Evolutionary conservation across 1,140 invertebrate species (phyloP), one percentile per base, ranked within the genome.

Genomic region (Drosophila ambigua): DNA sequence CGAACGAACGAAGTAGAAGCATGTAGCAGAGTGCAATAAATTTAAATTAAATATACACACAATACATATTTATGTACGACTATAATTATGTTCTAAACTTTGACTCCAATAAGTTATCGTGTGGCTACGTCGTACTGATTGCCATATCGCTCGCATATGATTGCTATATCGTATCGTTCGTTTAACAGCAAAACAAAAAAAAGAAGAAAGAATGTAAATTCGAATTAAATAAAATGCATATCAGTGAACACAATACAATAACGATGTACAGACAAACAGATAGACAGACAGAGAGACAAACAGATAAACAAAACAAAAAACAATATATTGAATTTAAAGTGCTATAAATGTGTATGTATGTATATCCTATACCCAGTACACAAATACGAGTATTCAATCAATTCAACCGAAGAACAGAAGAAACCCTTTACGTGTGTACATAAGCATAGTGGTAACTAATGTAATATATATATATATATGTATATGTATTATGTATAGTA

Each of bases 211-310:
- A 55, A 39, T 28, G 35, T 13, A 50, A 73, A 72, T 72, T 73
- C 35, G 11, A 73, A 73, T 75, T 83, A 76, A 83, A 83, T 83
- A 79, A 28, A 83, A 83, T 85, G 81, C 80, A 84, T 84, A 84
- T 84, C 80, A 84, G 52, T 77, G 68, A 83, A 79, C 71, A 85
- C 78, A 88, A 85, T 82, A 73, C 73, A 63, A 52, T 35, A 54
- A 60, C 71, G 43, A 55, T 43, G 51, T 55, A 78, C 53, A 57
- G 50, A 78, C 41, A 57, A 48, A 23, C 20, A 20, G 20, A 54
- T 23, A 48, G 15, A 43, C 20, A 39, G 13, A 52, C 43, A 53
- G 16, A 78, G 49, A 57, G 50, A 78, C 41, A 57, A 48, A 23
- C 20, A 20, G 20, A 54, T 23, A 44, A 15, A 39, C 41, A 55